Percentiles rank a stretch among this genome's conserved stretches.
These are phyloP conservation scores for Shinisaurus crocodilurus DNA, from an alignment of 2,113 vertebrate species.

Conservation along the genomic window DNA sequence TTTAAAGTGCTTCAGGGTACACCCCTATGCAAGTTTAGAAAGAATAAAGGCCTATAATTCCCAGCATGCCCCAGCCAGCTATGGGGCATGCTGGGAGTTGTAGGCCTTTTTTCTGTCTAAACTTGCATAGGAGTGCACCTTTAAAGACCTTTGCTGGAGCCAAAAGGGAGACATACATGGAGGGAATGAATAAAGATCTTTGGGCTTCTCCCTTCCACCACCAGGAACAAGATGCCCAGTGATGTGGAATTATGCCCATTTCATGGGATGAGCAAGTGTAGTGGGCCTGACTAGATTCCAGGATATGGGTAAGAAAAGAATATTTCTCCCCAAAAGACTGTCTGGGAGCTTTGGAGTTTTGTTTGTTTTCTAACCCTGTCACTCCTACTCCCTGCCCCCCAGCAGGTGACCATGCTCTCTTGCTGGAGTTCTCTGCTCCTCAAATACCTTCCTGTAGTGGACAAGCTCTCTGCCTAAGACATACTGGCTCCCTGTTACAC, in stretches of 20 bases:
- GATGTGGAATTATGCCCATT: background rate
- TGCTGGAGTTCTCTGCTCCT: background rate
- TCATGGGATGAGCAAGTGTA: too few relatives aligned
- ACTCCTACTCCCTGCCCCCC: background rate
- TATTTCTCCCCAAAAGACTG: background rate
- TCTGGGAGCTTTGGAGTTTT: background rate
- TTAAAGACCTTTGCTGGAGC: background rate
- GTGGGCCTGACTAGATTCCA: background rate
- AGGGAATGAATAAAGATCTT: too few relatives aligned
- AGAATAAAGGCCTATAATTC: too few relatives aligned
- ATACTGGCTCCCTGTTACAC: background rate
- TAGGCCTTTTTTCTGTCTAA: too few relatives aligned
- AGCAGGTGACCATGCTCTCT: background rate
- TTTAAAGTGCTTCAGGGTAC: background rate
- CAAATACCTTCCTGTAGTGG: background rate
- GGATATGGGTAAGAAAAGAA: background rate
- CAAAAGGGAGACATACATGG: background rate
- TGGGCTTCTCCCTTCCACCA: too few relatives aligned
- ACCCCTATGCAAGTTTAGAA: too few relatives aligned
- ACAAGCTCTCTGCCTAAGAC: background rate
- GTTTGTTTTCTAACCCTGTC: background rate
- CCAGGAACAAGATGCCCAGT: background rate
- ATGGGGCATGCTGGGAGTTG: too few relatives aligned
- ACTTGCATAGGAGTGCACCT: too few relatives aligned
- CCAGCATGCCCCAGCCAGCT: too few relatives aligned